Evolutionary conservation across 2,888 invertebrate genomes (phyloP).

Genomic region (Drosophila kokeensis): DNA sequence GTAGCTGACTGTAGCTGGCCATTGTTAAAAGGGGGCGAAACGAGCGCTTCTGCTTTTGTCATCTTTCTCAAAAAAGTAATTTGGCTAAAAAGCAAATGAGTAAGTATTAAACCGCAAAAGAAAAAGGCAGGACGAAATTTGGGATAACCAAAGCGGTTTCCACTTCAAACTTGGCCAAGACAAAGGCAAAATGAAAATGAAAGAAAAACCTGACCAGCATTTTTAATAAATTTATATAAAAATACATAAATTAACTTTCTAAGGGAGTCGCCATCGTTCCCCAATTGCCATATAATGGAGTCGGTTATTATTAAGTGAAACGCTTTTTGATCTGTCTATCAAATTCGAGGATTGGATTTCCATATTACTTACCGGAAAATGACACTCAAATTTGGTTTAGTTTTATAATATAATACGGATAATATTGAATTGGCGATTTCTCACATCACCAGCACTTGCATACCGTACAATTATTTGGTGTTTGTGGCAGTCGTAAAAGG

Average conservation of each 20-base stretch:
- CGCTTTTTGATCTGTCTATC: conserved; percentile 65
- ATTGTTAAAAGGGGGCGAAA: conserved; percentile 11
- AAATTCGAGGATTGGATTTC: conserved; percentile 41
- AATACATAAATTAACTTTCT: conserved; percentile 53
- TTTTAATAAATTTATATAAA: conserved; percentile 37
- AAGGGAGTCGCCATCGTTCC: conserved; percentile 1
- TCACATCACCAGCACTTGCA: neutral
- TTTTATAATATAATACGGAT: neutral
- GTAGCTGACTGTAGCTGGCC: neutral
- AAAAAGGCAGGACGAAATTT: conserved; percentile 13
- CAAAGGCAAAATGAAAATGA: conserved; percentile 24
- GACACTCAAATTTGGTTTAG: neutral
- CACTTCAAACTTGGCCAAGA: conserved; percentile 38
- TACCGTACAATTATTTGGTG: neutral
- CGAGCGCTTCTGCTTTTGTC: conserved; percentile 47
- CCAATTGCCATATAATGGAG: conserved; percentile 73
- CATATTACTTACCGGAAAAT: neutral
- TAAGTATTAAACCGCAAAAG: conserved; percentile 64
- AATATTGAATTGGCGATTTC: neutral
- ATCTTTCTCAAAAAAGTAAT: conserved; percentile 64
- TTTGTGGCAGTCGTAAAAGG: neutral
- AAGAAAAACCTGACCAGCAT: conserved; percentile 26
- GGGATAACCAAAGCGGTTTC: conserved; percentile 35
- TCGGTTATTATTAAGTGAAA: conserved; percentile 67
- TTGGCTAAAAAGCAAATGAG: conserved; percentile 72